Percentiles rank a stretch among this genome's conserved stretches.
phyloP scores from a whole-genome alignment of 1,140 invertebrate genomes.

The Sycophaga agraensis region DNA sequence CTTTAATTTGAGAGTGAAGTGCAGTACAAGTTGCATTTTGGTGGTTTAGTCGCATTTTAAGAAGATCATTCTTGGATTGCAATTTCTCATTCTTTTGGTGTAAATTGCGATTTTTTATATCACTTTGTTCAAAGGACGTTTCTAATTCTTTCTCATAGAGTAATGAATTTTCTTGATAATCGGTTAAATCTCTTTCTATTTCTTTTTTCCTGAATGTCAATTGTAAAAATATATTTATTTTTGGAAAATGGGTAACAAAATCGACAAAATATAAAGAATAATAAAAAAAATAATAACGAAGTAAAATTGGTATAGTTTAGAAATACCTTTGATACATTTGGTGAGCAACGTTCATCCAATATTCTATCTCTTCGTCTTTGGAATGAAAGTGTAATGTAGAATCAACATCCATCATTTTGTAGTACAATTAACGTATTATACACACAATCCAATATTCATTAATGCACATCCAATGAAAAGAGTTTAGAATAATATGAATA shows the following conservation, averaged over 20 bases:
- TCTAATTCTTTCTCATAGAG: constrained; percentile 92
- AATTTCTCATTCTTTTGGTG: constrained; percentile 73
- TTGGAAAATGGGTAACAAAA: too few relatives aligned
- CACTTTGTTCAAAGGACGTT: constrained; percentile 83
- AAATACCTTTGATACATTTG: constrained; percentile 48
- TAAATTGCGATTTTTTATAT: constrained; percentile 83
- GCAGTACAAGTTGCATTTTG: constrained; percentile 70
- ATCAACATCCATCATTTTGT: constrained; percentile 50
- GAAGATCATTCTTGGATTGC: constrained; percentile 80
- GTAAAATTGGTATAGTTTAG: too few relatives aligned
- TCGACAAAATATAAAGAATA: too few relatives aligned
- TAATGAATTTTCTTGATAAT: constrained; percentile 87
- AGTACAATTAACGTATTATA: too few relatives aligned
- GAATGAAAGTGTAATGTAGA: constrained; percentile 49
- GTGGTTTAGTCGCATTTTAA: constrained; percentile 70
- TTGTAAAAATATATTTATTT: background rate
- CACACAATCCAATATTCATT: too few relatives aligned
- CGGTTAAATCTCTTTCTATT: constrained; percentile 78
- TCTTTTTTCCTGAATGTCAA: constrained; percentile 68
- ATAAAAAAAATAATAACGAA: too few relatives aligned
- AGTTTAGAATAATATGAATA: too few relatives aligned
- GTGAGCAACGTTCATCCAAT: constrained; percentile 66
- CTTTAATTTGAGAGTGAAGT: constrained; percentile 73
- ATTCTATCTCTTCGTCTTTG: constrained; percentile 66
- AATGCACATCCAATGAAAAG: too few relatives aligned